phyloP scores from a whole-genome alignment of 2,113 vertebrate species.

The Nycticebus coucang region DNA sequence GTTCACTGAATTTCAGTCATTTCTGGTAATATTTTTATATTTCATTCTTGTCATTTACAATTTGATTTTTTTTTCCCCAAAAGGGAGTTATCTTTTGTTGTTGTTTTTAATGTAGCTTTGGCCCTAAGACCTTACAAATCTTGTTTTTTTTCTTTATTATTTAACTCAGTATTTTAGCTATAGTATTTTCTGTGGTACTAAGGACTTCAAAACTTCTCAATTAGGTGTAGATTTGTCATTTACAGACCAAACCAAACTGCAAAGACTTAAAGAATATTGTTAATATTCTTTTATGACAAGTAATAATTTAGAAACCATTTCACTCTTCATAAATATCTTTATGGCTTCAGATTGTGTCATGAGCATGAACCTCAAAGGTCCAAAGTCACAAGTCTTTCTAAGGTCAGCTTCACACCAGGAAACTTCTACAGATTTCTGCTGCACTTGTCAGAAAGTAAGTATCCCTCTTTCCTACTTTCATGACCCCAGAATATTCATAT shows the following conservation, averaged over 20 bases:
- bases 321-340: not conserved
- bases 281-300: not conserved
- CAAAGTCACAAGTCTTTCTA: not conserved
- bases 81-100: not conserved
- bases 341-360: not conserved
- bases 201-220: not conserved
- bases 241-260: not conserved
- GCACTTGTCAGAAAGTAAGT: fast-evolving
- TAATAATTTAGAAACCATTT: not conserved
- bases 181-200: not conserved
- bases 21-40: not conserved
- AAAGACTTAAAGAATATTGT: not conserved
- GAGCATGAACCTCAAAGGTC: not conserved
- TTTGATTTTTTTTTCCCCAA: not conserved
- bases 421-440: not conserved
- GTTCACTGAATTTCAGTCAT: not conserved
- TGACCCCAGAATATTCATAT: not conserved
- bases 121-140: not conserved
- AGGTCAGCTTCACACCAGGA: not conserved
- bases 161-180: not conserved
- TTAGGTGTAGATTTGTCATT: not conserved
- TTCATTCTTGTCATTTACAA: not conserved
- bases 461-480: too few relatives aligned
- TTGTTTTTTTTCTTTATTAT: not conserved
- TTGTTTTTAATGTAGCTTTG: not conserved